Conservation (phyloP, 2,888 invertebrate species). For the Aromia moschata region DNA sequence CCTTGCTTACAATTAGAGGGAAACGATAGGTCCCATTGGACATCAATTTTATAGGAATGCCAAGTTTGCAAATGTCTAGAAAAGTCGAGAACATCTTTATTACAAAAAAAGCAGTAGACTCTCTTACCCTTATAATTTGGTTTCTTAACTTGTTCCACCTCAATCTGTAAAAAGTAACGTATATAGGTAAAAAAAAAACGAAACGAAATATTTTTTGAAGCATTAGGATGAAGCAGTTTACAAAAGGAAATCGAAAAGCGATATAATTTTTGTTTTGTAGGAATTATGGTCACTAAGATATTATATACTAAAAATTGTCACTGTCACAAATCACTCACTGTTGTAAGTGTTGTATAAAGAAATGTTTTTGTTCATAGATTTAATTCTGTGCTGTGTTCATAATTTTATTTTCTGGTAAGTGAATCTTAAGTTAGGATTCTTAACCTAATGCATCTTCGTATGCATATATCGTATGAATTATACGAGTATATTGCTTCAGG, state of each 20-base stretch:
- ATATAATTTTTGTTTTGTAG: too few relatives aligned
- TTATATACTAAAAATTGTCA: too few relatives aligned
- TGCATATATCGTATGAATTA: too few relatives aligned
- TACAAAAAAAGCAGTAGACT: constrained; percentile 9
- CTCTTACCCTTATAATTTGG: constrained; percentile 7
- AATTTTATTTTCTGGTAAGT: constrained; percentile 6
- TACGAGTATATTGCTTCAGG: too few relatives aligned
- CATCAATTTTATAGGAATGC: constrained; percentile 5
- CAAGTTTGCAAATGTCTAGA: constrained; percentile 10
- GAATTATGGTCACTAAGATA: too few relatives aligned
- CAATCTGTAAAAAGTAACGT: constrained; percentile 6
- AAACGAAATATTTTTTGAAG: too few relatives aligned
- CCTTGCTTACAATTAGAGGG: constrained; percentile 8
- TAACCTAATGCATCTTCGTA: too few relatives aligned
- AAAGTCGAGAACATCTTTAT: constrained; percentile 5
- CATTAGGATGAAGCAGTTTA: too few relatives aligned
- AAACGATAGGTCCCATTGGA: constrained; percentile 2
- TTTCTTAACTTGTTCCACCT: neutral
- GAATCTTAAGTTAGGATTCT: too few relatives aligned
- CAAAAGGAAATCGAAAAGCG: too few relatives aligned
- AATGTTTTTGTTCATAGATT: constrained; percentile 9
- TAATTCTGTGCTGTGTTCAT: constrained; percentile 5
- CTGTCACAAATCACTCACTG: too few relatives aligned
- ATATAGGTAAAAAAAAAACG: too few relatives aligned
- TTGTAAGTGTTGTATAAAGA: constrained; percentile 7